phyloP scores from a whole-genome alignment of 2,113 vertebrate genomes.

The Myotis brandtii region DNA sequence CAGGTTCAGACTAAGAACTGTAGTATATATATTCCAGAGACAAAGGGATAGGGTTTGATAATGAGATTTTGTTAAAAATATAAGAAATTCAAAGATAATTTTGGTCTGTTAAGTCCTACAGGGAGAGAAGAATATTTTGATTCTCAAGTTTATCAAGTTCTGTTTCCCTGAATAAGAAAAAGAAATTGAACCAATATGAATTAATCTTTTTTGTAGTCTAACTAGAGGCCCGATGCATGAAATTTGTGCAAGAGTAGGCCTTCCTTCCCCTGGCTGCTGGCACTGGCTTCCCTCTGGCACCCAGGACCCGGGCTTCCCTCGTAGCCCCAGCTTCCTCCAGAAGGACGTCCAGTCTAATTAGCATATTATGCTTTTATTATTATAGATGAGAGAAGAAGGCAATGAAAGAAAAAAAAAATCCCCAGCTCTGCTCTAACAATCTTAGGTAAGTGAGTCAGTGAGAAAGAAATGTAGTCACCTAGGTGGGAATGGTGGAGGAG shows the following conservation, averaged over 20 bases:
- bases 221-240: no score
- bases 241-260: no score
- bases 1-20: no score
- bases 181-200: background rate
- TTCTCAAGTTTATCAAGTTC: background rate
- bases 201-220: background rate
- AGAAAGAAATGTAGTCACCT: background rate
- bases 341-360: no score
- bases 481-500: background rate
- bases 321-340: no score
- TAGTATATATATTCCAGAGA: no score
- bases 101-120: background rate
- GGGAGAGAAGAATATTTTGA: background rate
- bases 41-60: background rate
- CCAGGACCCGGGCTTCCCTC: no score
- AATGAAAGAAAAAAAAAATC: background rate
- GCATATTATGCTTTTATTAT: no score
- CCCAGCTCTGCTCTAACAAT: background rate
- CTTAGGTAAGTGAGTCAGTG: background rate
- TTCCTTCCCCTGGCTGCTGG: no score
- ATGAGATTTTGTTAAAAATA: constrained; percentile 18
- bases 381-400: background rate
- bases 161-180: background rate
- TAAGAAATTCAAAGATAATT: background rate
- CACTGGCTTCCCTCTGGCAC: no score